Base-by-base conservation (phyloP, 2,113 vertebrate genomes). In the Ursus arctos region DNA sequence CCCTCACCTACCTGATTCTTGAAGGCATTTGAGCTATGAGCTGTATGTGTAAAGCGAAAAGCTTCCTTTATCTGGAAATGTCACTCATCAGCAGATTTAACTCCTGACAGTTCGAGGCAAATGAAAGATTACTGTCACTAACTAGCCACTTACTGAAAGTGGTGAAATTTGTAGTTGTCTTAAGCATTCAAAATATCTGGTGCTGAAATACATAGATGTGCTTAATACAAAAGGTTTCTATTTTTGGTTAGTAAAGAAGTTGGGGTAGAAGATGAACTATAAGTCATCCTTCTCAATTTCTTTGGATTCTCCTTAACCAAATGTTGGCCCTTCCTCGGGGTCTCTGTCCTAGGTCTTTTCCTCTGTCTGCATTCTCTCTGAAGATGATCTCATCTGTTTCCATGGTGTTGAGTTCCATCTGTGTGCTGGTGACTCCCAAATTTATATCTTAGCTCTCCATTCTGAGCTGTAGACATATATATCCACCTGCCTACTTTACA, bases 371-470 rank as follows among this genome's bases (percentile, higher is more conserved):
- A 16, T 57, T 93, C 40, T 83, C 67, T 94, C 57, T 57, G 28
- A 55, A 76, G 88, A 79, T 95, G 85, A 72, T 77, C 40, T 67
- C 40, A 24, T 69, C 15, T 83, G 69, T 95, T 96, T 82, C 88
- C 67, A 65, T 89, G 94, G 53, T 87, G 40, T 96, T 79, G 53
- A 83, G 51, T 36, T 61, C 72, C 86, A 53, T 93, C 69, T 97
- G 61, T 59, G 49, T 88, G 88, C 22, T 76, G 77, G 43, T 36
- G 26, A 74, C 81, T 89, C 26, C 71, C 55, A 47, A 18, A 65
- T 84, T 84, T 92, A 4, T 85, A 76, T 63, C 76, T 96, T 40
- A 26, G 40, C 57, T 96, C 67, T 94, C 6, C 22, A 55, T 91
- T 88, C 40, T 51, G 55, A 94, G 77, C 61, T 85, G 31, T 36